phyloP scores from a whole-genome alignment of 2,888 invertebrate species.

The Rambutsinella grinnellia region DNA sequence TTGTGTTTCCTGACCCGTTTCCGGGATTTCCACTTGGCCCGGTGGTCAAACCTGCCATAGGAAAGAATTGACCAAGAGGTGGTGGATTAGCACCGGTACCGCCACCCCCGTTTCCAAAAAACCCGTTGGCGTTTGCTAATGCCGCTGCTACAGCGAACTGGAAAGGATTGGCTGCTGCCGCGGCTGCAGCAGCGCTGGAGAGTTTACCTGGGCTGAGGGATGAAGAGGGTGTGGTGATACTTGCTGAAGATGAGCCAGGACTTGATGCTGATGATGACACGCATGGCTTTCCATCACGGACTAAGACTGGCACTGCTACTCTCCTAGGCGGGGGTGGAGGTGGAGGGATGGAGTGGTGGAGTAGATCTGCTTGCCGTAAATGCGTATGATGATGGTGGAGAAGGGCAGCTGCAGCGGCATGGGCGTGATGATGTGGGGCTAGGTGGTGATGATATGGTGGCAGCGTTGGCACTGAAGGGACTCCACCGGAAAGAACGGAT shows the following conservation, averaged over 20 bases:
- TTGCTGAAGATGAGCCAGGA: conserved; percentile 12
- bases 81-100: not conserved
- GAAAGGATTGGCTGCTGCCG: conserved; percentile 15
- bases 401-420: conserved; percentile 20
- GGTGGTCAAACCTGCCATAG: not conserved
- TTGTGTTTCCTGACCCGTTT: not conserved
- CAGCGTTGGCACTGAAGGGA: conserved; percentile 3
- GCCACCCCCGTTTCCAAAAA: conserved; percentile 12
- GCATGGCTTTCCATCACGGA: conserved; percentile 94
- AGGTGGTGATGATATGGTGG: conserved; percentile 30
- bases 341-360: conserved; percentile 14
- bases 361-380: conserved; percentile 17
- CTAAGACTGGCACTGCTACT: conserved; percentile 94
- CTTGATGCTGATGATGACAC: conserved; percentile 38
- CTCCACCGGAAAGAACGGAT: conserved; percentile 74
- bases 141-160: conserved; percentile 47
- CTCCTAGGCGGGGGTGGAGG: conserved; percentile 76
- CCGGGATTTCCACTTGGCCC: not conserved
- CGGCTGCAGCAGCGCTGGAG: conserved; percentile 6
- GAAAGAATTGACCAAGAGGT: conserved; percentile 27
- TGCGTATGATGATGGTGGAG: conserved; percentile 21
- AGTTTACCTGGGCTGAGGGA: conserved; percentile 34
- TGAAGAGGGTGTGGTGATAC: conserved; percentile 22
- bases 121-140: conserved; percentile 32
- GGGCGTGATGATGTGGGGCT: conserved; percentile 25